Conservation (phyloP, 2,113 vertebrate species). For the Microtus montanus region DNA sequence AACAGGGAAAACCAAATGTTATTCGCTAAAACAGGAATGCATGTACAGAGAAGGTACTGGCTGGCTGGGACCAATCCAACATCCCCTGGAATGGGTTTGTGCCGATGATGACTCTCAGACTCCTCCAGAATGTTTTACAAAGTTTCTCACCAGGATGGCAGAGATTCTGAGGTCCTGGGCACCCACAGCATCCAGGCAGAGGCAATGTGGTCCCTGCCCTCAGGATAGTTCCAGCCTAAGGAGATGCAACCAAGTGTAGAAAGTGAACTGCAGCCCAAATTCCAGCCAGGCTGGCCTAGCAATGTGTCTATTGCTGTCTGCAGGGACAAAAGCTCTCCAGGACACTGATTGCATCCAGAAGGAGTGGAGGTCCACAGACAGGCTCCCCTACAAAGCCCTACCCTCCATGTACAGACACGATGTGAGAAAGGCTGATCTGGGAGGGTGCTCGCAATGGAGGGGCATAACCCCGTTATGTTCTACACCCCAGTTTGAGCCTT, state of each 20-base stretch:
- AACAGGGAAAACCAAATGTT: neutral
- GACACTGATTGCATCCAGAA: neutral
- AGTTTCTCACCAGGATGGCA: fast-evolving
- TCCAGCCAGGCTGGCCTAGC: too few species aligned
- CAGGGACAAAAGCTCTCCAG: neutral
- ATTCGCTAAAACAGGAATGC: too few species aligned
- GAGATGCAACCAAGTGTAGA: neutral
- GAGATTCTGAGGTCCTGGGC: neutral
- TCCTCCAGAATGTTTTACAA: neutral
- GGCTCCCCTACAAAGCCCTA: neutral
- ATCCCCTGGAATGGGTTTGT: neutral
- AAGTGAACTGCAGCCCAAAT: fast-evolving
- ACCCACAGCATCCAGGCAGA: neutral
- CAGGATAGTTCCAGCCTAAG: neutral
- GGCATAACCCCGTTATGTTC: neutral
- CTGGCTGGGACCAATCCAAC: neutral
- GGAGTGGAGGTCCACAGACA: neutral
- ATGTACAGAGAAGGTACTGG: neutral
- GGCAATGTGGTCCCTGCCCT: neutral
- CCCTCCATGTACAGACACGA: neutral
- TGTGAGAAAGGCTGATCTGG: neutral
- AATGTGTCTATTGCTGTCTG: neutral
- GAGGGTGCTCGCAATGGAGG: neutral
- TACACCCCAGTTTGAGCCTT: neutral
- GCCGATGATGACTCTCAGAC: too few species aligned